Percentiles rank a stretch among this genome's conserved stretches.
Conservation (phyloP, 2,113 vertebrate genomes). For the Ancistrus triradiatus region DNA sequence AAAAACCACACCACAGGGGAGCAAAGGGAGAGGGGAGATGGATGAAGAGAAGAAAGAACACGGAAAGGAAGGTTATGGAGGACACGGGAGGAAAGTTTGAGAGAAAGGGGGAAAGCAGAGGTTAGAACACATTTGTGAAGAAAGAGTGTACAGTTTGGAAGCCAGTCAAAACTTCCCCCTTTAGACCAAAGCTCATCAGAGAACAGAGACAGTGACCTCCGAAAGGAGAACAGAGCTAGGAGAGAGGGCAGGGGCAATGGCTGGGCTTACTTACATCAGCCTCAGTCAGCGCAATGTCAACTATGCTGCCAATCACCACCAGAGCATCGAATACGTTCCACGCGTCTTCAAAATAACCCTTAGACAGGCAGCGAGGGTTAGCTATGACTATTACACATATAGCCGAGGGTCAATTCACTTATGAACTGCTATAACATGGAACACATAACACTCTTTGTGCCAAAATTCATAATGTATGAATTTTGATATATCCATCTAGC, state of each 20-base stretch:
- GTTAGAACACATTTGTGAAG: slow-evolving; percentile 41
- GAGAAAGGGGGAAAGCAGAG: slow-evolving; percentile 54
- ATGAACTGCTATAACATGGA: not conserved
- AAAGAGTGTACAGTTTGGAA: slow-evolving; percentile 11
- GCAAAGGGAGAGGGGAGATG: slow-evolving; percentile 59
- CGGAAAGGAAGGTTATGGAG: slow-evolving; percentile 1
- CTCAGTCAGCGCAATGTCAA: slow-evolving; percentile 98
- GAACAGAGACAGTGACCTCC: slow-evolving; percentile 28
- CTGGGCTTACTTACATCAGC: slow-evolving; percentile 89
- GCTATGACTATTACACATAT: slow-evolving; percentile 1
- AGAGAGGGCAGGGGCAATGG: slow-evolving; percentile 39
- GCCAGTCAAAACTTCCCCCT: not conserved
- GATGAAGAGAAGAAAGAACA: slow-evolving; percentile 11
- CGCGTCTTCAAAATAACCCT: slow-evolving; percentile 98
- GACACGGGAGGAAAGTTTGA: slow-evolving; percentile 31
- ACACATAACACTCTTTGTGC: not conserved
- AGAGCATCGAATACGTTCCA: slow-evolving; percentile 99
- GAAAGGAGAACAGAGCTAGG: not conserved
- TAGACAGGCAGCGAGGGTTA: slow-evolving; percentile 67
- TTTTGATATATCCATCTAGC: not conserved
- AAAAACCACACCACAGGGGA: slow-evolving; percentile 57
- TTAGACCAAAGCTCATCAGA: slow-evolving; percentile 14
- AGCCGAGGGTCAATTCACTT: not conserved
- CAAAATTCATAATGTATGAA: slow-evolving; percentile 9
- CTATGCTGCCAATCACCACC: slow-evolving; percentile 99